These are phyloP conservation scores for Entelurus aequoreus DNA, from an alignment of 2,113 vertebrate genomes.

Conservation along the genomic window DNA sequence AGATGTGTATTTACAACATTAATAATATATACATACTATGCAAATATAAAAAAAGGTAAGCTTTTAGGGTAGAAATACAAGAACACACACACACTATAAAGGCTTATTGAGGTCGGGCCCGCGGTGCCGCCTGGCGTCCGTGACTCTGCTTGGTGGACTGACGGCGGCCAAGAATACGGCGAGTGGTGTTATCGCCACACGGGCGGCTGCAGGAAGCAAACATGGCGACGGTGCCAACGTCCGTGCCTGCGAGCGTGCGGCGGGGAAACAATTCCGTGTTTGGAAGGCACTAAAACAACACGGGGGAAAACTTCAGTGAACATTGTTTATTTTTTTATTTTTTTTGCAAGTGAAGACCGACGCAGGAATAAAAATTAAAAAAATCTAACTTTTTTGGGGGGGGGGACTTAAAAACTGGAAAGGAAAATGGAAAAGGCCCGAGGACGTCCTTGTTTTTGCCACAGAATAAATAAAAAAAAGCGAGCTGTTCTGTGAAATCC, in stretches of 20 bases:
- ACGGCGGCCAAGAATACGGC: constrained; percentile 37
- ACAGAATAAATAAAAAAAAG: constrained; percentile 40
- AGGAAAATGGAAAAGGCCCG: constrained; percentile 46
- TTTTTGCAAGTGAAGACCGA: constrained; percentile 7
- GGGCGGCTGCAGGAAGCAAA: constrained; percentile 59
- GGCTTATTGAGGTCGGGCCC: constrained; percentile 35
- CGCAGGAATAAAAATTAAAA: background rate
- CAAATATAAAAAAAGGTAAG: too few species aligned
- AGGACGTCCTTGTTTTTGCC: constrained; percentile 53
- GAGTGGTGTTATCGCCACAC: constrained; percentile 63
- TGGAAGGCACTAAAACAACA: constrained; percentile 23
- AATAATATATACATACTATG: too few species aligned
- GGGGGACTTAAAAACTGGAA: constrained; percentile 31
- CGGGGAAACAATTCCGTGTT: constrained; percentile 26
- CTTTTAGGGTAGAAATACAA: too few species aligned
- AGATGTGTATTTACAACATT: too few species aligned
- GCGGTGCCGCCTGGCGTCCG: constrained; percentile 50
- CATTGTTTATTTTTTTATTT: background rate
- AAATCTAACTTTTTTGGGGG: constrained; percentile 8
- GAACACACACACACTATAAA: too few species aligned
- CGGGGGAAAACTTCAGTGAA: constrained; percentile 19
- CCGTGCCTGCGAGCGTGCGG: constrained; percentile 46
- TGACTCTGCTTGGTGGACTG: constrained; percentile 54
- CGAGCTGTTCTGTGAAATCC: constrained; percentile 69
- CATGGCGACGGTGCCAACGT: constrained; percentile 45